A percentile compares a stretch with the other conserved stretches of the same genome.
Evolutionary conservation across 2,113 vertebrate genomes (phyloP).

Genomic region (Tragelaphus scriptus): DNA sequence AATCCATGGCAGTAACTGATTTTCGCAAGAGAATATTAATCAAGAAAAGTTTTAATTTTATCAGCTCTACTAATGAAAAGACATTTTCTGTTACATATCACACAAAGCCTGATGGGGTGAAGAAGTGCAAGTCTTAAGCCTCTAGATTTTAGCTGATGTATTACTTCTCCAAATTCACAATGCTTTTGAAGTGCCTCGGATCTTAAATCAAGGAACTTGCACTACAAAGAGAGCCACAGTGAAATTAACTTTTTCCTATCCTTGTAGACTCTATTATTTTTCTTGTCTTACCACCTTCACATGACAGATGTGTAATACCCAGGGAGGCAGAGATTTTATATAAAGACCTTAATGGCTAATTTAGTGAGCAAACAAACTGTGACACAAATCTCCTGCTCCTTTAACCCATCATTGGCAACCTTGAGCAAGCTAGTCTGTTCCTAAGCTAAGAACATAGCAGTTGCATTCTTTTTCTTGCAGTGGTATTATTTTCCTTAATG

Average conservation of each 20-base stretch:
- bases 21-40: slow-evolving; percentile 75
- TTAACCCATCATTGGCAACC: not conserved
- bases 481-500: not conserved
- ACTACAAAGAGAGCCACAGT: slow-evolving; percentile 41
- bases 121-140: slow-evolving; percentile 59
- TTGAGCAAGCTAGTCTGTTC: not conserved
- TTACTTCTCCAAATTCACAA: slow-evolving; percentile 62
- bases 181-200: slow-evolving; percentile 62
- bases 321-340: not conserved
- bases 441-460: not conserved
- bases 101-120: slow-evolving; percentile 61
- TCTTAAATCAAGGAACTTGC: slow-evolving; percentile 60
- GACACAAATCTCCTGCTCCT: not conserved
- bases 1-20: slow-evolving; percentile 58
- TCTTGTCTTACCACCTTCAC: slow-evolving; percentile 44
- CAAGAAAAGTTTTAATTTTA: slow-evolving; percentile 76
- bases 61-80: slow-evolving; percentile 71
- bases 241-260: slow-evolving; percentile 55
- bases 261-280: slow-evolving; percentile 37
- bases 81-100: slow-evolving; percentile 64
- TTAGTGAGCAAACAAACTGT: slow-evolving; percentile 35
- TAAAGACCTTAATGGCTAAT: slow-evolving; percentile 43
- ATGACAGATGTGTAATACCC: not conserved
- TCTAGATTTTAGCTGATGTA: slow-evolving; percentile 65
- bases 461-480: not conserved